phyloP scores from a whole-genome alignment of 2,113 vertebrate species.

The Thalassarche chlororhynchos region DNA sequence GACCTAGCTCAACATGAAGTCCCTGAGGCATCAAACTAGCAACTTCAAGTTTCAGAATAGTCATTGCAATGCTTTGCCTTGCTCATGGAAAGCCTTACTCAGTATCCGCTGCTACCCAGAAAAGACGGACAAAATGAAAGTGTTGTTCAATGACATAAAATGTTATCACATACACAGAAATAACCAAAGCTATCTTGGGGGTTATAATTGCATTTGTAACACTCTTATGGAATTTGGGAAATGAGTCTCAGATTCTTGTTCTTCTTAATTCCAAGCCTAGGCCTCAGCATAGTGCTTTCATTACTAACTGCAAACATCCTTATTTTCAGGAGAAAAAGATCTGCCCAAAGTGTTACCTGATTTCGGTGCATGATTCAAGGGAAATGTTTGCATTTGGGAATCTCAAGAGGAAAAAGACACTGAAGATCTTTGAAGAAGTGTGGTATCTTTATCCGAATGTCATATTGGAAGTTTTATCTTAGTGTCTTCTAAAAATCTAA shows the following conservation, averaged over 20 bases:
- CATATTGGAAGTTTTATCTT: background rate
- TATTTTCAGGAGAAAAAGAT: background rate
- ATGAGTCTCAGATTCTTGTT: background rate
- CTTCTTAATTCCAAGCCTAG: background rate
- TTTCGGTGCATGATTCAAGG: background rate
- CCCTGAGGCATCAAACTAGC: background rate
- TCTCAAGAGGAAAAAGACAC: background rate
- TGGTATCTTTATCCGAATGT: background rate
- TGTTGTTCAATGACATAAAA: background rate
- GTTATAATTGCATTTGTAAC: background rate
- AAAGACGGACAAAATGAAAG: background rate
- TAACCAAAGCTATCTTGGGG: background rate
- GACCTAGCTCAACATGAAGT: background rate
- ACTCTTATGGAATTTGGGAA: background rate
- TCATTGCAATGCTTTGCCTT: background rate
- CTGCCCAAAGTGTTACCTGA: background rate
- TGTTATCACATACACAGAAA: background rate
- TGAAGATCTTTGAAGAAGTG: background rate
- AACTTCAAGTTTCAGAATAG: background rate
- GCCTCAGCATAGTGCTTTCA: background rate
- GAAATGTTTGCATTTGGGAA: background rate
- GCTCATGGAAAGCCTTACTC: background rate
- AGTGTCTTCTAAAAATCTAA: background rate
- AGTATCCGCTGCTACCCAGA: background rate
- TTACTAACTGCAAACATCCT: background rate